Evolutionary conservation across 53 echinoderm and acorn worm species (phyloP).

Genomic region (Arbacia lixula): DNA sequence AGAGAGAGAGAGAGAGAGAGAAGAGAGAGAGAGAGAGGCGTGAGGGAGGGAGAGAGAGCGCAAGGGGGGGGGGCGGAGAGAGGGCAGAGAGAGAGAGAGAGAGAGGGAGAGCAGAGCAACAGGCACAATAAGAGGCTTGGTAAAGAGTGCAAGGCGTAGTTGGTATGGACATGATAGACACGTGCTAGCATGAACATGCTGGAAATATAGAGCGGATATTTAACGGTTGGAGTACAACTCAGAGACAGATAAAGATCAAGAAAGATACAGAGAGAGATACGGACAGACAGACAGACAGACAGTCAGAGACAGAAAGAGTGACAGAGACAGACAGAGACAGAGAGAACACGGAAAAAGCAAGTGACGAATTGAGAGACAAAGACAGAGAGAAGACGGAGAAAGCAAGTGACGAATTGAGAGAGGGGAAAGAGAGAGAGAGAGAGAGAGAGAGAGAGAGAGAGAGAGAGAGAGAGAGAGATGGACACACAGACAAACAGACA

Average conservation of each 20-base stretch:
- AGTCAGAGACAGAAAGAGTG: background rate
- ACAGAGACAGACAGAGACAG: background rate
- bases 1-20: constrained; percentile 6
- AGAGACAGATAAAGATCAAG: background rate
- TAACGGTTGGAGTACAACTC: background rate
- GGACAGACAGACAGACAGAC: background rate
- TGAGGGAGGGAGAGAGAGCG: background rate
- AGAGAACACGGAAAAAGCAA: background rate
- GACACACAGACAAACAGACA: background rate
- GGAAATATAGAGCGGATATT: background rate
- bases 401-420: background rate
- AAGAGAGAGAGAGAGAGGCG: background rate
- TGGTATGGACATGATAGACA: background rate
- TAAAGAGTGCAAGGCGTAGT: too few relatives aligned
- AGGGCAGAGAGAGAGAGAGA: background rate
- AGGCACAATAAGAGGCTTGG: background rate
- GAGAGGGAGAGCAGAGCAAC: background rate
- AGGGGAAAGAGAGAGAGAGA: background rate
- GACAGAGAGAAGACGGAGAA: background rate
- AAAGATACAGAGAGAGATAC: background rate
- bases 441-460: background rate
- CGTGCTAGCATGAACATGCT: background rate
- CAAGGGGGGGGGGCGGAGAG: background rate
- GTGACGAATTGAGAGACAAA: background rate
- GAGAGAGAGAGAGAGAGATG: background rate